Evolutionary conservation across 2,888 invertebrate genomes (phyloP).

Genomic region (Caradrina clavipalpis): DNA sequence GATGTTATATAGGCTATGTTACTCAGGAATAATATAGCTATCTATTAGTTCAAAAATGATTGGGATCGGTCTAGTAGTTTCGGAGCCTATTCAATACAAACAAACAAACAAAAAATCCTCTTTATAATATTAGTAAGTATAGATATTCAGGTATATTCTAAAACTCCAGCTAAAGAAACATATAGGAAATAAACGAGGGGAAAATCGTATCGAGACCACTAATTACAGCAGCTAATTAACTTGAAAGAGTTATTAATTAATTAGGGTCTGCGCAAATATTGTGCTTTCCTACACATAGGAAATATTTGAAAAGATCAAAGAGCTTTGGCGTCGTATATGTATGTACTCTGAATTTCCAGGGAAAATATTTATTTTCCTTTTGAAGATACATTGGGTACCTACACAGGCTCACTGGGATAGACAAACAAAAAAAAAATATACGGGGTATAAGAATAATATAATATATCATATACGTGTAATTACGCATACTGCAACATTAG

Average conservation of each 20-base stretch:
- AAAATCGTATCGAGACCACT: background rate
- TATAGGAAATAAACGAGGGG: background rate
- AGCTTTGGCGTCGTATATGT: background rate
- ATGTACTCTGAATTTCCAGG: background rate
- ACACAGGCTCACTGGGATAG: no score
- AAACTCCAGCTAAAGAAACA: background rate
- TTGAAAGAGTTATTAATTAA: constrained; percentile 51
- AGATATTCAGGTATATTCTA: background rate
- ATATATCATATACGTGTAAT: no score
- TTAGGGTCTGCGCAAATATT: constrained; percentile 36
- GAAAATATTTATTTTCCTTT: constrained; percentile 3
- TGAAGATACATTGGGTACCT: background rate
- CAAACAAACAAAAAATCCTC: no score
- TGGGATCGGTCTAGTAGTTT: no score
- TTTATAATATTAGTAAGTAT: no score
- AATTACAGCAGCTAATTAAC: constrained; percentile 38
- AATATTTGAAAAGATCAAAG: constrained; percentile 24
- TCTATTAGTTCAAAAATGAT: no score
- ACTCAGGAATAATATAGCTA: no score
- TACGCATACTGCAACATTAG: no score
- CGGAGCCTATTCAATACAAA: no score
- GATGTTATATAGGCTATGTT: no score
- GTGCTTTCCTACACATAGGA: constrained; percentile 6
- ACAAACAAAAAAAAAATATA: no score
- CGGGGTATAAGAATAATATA: no score